Conservation (phyloP, 2,888 invertebrate species). For the Latrodectus hesperus region DNA sequence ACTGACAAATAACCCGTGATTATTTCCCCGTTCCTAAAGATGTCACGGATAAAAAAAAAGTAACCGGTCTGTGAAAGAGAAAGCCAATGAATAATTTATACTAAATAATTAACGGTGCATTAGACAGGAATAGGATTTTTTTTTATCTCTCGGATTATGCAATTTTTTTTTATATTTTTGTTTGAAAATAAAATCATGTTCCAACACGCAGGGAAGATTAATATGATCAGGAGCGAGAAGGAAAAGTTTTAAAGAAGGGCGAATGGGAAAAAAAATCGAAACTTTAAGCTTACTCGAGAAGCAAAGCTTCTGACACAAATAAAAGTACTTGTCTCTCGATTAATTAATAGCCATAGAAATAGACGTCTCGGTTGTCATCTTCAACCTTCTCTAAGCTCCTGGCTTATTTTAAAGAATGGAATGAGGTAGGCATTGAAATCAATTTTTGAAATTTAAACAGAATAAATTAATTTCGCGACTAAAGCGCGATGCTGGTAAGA, state of each 20-base stretch:
- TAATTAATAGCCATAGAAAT: constrained; percentile 44
- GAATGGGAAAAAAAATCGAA: background rate
- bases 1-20: constrained; percentile 62
- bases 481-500: no score
- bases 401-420: background rate
- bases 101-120: constrained; percentile 59
- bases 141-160: background rate
- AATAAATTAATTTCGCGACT: background rate
- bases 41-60: background rate
- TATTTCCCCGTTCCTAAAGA: constrained; percentile 11
- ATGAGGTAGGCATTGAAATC: background rate
- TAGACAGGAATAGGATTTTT: constrained; percentile 9
- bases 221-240: constrained; percentile 4
- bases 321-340: constrained; percentile 19
- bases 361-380: constrained; percentile 11
- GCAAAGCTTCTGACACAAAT: background rate
- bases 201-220: constrained; percentile 19
- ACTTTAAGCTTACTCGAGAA: no score
- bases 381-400: background rate
- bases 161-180: background rate
- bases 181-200: constrained; percentile 32
- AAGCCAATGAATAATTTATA: constrained; percentile 56
- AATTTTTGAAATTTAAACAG: background rate
- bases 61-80: background rate
- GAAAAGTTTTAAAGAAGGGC: background rate